Evolutionary conservation across 2,888 invertebrate genomes (phyloP).

Genomic region (Acanthococcus lagerstroemiae): DNA sequence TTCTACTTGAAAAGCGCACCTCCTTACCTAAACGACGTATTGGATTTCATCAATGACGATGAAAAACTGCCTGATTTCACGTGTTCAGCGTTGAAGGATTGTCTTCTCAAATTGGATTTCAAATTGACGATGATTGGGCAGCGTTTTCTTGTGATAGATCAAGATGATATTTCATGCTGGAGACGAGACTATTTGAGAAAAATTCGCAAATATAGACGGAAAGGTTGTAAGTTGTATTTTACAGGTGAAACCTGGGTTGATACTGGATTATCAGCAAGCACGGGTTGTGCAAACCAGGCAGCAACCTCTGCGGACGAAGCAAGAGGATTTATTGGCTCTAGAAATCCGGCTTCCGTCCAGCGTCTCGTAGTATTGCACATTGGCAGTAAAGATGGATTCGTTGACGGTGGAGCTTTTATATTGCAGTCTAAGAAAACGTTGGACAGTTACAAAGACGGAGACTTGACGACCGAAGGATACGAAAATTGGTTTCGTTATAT

Average conservation of each 20-base stretch:
- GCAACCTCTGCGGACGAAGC: background rate
- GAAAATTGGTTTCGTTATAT: conserved; percentile 17
- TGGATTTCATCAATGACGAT: background rate
- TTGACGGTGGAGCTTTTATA: background rate
- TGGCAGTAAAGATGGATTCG: background rate
- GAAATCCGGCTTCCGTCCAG: background rate
- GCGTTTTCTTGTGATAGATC: background rate
- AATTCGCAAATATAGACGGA: background rate
- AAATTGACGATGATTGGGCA: background rate
- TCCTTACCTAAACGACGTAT: background rate
- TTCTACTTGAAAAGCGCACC: background rate
- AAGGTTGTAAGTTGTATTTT: background rate
- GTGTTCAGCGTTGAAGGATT: background rate
- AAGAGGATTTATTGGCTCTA: background rate
- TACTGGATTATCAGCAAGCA: background rate
- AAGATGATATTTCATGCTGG: background rate
- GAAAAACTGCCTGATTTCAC: background rate
- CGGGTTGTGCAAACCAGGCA: background rate
- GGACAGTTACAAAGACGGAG: background rate
- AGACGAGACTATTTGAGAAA: background rate
- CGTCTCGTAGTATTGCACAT: background rate
- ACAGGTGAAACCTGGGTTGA: background rate
- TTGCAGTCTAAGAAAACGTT: background rate
- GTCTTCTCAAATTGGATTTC: conserved; percentile 8
- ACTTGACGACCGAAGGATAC: background rate